Conservation (phyloP, 2,797 vertebrate species). For the Allobates femoralis region DNA sequence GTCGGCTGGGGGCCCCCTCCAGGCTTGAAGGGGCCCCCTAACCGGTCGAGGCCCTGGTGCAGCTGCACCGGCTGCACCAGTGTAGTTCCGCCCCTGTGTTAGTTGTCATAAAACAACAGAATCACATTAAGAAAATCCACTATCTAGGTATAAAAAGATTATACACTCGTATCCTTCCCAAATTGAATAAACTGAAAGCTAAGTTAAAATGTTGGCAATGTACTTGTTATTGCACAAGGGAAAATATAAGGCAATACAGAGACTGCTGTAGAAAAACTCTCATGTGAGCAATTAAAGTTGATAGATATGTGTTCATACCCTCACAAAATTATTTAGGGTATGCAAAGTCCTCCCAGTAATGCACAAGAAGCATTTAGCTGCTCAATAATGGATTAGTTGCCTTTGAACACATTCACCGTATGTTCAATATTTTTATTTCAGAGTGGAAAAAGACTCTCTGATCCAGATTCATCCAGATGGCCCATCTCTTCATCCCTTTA, state of each 20-base stretch:
- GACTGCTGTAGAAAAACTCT: constrained; percentile 47
- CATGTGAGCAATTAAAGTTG: constrained; percentile 43
- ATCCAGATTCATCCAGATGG: constrained; percentile 46
- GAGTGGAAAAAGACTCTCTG: constrained; percentile 36
- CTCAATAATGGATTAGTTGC: constrained; percentile 52
- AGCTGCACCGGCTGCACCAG: too few species aligned
- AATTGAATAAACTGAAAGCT: constrained; percentile 18
- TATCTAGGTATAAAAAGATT: constrained; percentile 58
- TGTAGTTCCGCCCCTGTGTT: too few species aligned
- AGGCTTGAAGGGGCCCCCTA: too few species aligned
- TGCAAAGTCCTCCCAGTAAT: constrained; percentile 43
- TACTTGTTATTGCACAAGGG: constrained; percentile 46
- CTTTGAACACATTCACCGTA: constrained; percentile 49
- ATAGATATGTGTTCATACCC: constrained; percentile 45
- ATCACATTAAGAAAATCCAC: constrained; percentile 47
- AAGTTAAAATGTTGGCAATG: constrained; percentile 37
- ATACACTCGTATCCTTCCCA: constrained; percentile 2
- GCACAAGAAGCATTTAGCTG: constrained; percentile 49
- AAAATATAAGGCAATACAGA: constrained; percentile 40
- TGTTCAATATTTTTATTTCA: constrained; percentile 42
- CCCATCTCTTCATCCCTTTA: constrained; percentile 50
- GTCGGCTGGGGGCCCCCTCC: too few species aligned
- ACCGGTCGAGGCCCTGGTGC: too few species aligned
- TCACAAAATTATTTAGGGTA: constrained; percentile 39
- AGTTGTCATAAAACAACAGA: constrained; percentile 36